Evolutionary conservation across 2,888 invertebrate genomes (phyloP).

Genomic region (Lydus trimaculatus): DNA sequence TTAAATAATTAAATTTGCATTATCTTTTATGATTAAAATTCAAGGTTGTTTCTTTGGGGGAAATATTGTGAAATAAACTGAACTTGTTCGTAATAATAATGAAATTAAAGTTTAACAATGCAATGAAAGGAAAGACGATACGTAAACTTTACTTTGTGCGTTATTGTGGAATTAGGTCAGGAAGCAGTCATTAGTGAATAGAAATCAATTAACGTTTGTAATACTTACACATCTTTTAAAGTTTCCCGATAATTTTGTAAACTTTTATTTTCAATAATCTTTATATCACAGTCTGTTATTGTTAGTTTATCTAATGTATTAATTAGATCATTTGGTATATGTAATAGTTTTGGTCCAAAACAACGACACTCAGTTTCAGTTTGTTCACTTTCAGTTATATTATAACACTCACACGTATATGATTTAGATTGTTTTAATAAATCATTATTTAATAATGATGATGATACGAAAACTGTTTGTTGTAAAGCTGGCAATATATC

Average conservation of each 20-base stretch:
- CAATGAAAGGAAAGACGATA: too few species aligned
- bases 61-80: neutral
- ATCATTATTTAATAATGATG: neutral
- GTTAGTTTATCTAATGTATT: constrained; percentile 50
- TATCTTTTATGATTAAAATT: constrained; percentile 4
- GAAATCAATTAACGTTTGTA: too few species aligned
- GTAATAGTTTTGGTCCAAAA: constrained; percentile 47
- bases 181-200: too few species aligned
- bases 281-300: constrained; percentile 55
- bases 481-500: neutral
- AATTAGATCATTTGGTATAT: constrained; percentile 52
- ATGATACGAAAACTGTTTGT: constrained; percentile 28
- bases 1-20: constrained; percentile 9
- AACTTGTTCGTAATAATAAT: too few species aligned
- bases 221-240: constrained; percentile 58
- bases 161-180: too few species aligned
- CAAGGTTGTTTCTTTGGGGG: neutral
- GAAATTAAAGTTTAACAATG: too few species aligned
- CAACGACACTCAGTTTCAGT: constrained; percentile 51
- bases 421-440: constrained; percentile 14
- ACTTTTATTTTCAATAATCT: constrained; percentile 46
- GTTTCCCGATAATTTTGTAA: constrained; percentile 54
- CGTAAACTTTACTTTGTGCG: too few species aligned
- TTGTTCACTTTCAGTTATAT: constrained; percentile 41
- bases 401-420: constrained; percentile 46